These are phyloP conservation scores for Phalanger gymnotis DNA, from an alignment of 2,797 vertebrate species.

Conservation along the genomic window DNA sequence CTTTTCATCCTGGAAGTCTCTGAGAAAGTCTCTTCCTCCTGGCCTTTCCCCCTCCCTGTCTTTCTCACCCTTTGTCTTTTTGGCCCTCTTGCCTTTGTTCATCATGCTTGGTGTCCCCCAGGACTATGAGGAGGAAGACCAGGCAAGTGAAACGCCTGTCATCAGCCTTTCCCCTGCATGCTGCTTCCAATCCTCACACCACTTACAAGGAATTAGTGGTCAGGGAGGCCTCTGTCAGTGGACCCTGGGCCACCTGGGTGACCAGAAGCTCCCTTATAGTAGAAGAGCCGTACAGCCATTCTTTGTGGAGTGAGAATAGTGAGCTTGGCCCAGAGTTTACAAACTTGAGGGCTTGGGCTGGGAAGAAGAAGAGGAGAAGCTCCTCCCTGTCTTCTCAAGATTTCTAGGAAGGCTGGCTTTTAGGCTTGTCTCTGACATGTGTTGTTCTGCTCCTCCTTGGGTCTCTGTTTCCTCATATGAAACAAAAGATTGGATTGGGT, in stretches of 20 bases:
- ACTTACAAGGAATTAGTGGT: conserved; percentile 86
- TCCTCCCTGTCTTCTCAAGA: too few species aligned
- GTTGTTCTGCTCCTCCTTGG: background rate
- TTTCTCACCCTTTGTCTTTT: too few species aligned
- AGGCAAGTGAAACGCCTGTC: conserved; percentile 78
- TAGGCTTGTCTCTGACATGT: too few species aligned
- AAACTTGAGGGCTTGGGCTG: background rate
- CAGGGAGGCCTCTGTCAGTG: conserved; percentile 83
- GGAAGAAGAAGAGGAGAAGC: too few species aligned
- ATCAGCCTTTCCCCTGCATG: conserved; percentile 66
- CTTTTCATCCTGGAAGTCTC: too few species aligned
- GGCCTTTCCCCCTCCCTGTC: background rate
- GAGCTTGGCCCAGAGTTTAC: background rate
- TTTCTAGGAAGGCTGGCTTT: too few species aligned
- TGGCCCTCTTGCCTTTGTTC: too few species aligned
- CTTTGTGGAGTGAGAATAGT: conserved; percentile 83
- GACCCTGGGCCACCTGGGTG: conserved; percentile 72
- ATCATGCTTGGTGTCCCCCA: conserved; percentile 27
- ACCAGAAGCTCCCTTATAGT: conserved; percentile 70
- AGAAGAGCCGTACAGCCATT: conserved; percentile 72
- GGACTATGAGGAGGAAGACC: conserved; percentile 82
- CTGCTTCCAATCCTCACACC: conserved; percentile 78
- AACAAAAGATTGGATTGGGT: too few species aligned
- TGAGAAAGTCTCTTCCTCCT: background rate
- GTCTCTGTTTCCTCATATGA: too few species aligned